Percentiles rank a stretch among this genome's conserved stretches.
phyloP scores from a whole-genome alignment of 2,113 vertebrate species.

The Actenoides hombroni region DNA sequence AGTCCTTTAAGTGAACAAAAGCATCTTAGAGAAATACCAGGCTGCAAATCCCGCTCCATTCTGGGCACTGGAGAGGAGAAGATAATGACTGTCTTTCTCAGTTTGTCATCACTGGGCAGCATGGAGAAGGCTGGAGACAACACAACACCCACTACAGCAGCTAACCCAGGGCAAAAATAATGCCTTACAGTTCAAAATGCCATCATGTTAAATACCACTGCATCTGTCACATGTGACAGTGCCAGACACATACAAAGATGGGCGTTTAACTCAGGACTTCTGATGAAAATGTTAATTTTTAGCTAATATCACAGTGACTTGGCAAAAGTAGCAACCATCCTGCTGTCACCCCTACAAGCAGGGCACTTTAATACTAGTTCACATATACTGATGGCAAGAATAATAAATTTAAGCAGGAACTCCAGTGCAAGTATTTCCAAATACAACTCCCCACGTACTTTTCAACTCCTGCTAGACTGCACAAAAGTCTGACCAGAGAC shows the following conservation, averaged over 20 bases:
- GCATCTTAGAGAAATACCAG: conserved; percentile 24
- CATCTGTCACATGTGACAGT: fast-evolving
- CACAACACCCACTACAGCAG: not conserved
- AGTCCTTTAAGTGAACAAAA: conserved; percentile 49
- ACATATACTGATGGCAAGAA: not conserved
- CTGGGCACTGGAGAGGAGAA: not conserved
- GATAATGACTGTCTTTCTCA: not conserved
- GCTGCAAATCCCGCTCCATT: not conserved
- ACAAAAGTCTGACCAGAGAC: not conserved
- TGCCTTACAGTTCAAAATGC: not conserved
- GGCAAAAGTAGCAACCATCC: not conserved
- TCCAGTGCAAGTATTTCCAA: not conserved
- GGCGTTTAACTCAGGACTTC: fast-evolving
- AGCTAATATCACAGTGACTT: not conserved
- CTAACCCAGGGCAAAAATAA: not conserved
- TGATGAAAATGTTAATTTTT: not conserved
- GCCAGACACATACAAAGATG: not conserved
- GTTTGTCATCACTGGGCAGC: not conserved
- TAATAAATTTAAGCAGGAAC: not conserved
- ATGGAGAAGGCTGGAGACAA: not conserved
- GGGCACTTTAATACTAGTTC: not conserved
- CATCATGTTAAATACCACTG: not conserved
- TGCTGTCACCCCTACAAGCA: not conserved
- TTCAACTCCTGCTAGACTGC: not conserved
- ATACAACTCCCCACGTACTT: not conserved